phyloP scores from a whole-genome alignment of 2,888 invertebrate genomes.

The Mythimna ferrago region DNA sequence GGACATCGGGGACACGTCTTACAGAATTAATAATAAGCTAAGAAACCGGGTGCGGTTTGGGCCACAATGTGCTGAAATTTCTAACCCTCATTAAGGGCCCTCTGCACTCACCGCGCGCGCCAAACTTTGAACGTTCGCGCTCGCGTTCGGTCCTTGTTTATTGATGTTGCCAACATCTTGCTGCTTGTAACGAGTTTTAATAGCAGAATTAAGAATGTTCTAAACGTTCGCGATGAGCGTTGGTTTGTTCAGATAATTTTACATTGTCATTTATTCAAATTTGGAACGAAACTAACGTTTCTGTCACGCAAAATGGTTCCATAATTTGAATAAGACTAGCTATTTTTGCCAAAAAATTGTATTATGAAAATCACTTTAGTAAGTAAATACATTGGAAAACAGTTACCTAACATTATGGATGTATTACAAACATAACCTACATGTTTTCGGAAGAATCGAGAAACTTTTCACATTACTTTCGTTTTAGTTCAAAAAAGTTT shows the following conservation, averaged over 20 bases:
- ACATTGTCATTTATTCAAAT: conserved; percentile 65
- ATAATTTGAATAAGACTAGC: background rate
- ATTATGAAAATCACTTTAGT: background rate
- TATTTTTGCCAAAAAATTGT: background rate
- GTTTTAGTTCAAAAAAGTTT: conserved; percentile 61
- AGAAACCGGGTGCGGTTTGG: conserved; percentile 89
- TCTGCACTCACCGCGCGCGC: conserved; percentile 88
- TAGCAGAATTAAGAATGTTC: conserved; percentile 86
- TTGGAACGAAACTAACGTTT: background rate
- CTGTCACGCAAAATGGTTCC: background rate
- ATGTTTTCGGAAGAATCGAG: conserved; percentile 54
- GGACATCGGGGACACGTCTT: conserved; percentile 91
- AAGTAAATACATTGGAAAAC: conserved; percentile 40
- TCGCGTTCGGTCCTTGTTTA: conserved; percentile 87
- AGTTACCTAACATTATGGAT: conserved; percentile 31
- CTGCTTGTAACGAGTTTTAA: conserved; percentile 86
- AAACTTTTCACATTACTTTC: conserved; percentile 61
- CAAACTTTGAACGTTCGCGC: conserved; percentile 87
- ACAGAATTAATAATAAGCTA: conserved; percentile 91
- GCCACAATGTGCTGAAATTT: conserved; percentile 90
- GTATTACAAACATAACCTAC: conserved; percentile 56
- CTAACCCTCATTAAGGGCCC: conserved; percentile 89
- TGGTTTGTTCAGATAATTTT: conserved; percentile 69
- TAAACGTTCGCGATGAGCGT: conserved; percentile 74
- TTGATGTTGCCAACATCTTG: conserved; percentile 87